Evolutionary conservation across 2,113 vertebrate species (phyloP).

Genomic region (Ivindomyrus marchei): DNA sequence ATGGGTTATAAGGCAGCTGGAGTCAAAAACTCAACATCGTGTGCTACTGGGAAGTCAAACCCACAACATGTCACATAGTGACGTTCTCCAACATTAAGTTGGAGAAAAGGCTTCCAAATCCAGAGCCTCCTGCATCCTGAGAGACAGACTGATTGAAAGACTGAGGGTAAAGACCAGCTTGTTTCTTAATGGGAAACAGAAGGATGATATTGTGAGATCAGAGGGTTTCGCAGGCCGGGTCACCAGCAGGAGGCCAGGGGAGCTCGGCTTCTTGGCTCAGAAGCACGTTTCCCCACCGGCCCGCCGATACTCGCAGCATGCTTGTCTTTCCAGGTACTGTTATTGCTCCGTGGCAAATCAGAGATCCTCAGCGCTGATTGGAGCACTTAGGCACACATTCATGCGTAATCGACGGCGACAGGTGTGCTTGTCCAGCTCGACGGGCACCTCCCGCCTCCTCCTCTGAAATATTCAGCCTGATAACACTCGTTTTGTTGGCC

Average conservation of each 20-base stretch:
- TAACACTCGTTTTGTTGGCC: not conserved
- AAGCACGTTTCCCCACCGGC: not conserved
- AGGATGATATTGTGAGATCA: conserved; percentile 11
- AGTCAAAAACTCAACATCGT: not conserved
- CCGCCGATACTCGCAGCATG: not conserved
- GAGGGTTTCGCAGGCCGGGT: conserved; percentile 26
- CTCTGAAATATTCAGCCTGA: conserved; percentile 10
- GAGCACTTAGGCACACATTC: conserved; percentile 22
- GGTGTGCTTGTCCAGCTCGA: not conserved
- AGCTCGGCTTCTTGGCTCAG: conserved; percentile 11
- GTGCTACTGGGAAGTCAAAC: not conserved
- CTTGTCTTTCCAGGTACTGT: not conserved
- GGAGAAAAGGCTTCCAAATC: not conserved
- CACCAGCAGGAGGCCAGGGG: conserved; percentile 19
- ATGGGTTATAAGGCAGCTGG: not conserved
- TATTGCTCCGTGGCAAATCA: conserved; percentile 23
- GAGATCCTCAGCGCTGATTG: conserved; percentile 25
- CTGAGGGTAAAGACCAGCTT: not conserved
- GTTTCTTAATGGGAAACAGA: not conserved
- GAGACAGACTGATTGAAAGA: not conserved
- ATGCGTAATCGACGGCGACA: conserved; percentile 4
- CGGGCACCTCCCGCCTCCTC: not conserved
- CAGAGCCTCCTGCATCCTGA: not conserved
- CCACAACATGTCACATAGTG: not conserved
- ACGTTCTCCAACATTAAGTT: not conserved